phyloP scores from a whole-genome alignment of 2,797 vertebrate species.

The Melanotaenia parkinsoni region DNA sequence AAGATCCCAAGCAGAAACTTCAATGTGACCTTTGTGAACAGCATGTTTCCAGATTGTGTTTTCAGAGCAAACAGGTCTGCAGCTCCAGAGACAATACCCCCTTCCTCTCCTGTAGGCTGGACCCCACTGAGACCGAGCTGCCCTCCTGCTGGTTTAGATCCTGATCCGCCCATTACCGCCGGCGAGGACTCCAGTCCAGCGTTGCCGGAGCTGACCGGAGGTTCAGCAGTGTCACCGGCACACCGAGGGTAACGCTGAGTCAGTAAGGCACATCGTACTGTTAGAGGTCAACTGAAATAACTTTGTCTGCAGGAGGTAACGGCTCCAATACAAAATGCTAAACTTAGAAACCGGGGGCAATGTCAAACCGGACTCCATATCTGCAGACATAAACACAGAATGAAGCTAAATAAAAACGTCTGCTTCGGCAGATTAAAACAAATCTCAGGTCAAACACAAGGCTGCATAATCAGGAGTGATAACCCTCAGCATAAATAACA shows the following conservation, averaged over 20 bases:
- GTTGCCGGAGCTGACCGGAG: constrained; percentile 21
- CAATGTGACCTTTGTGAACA: too few relatives aligned
- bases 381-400: constrained; percentile 18
- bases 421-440: constrained; percentile 31
- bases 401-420: neutral
- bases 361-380: constrained; percentile 5
- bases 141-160: constrained; percentile 16
- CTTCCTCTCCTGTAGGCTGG: constrained; percentile 32
- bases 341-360: neutral
- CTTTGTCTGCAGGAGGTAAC: too few relatives aligned
- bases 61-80: constrained; percentile 65
- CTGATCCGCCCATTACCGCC: constrained; percentile 32
- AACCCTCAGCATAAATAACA: constrained; percentile 33
- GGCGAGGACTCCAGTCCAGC: constrained; percentile 14
- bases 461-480: constrained; percentile 29
- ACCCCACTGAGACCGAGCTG: constrained; percentile 19
- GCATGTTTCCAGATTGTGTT: constrained; percentile 54
- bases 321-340: too few relatives aligned
- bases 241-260: neutral
- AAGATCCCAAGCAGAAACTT: too few relatives aligned
- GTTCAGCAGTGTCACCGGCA: neutral
- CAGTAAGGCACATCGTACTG: neutral
- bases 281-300: too few relatives aligned
- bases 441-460: constrained; percentile 21
- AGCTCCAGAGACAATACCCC: constrained; percentile 40